Conservation (phyloP, 2,888 invertebrate species). For the Latheticus oryzae region DNA sequence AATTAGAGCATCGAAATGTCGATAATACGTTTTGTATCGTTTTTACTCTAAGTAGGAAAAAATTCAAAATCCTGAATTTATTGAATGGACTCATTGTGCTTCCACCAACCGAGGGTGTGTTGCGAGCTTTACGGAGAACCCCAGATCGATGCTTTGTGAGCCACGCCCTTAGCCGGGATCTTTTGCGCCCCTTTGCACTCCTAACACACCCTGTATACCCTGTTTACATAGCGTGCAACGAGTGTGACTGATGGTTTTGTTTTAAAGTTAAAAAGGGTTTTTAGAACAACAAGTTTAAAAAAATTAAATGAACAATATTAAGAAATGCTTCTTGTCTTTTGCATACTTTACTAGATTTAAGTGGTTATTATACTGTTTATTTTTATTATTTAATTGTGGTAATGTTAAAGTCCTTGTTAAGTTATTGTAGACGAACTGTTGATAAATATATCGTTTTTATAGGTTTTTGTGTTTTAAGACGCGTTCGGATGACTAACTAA, state of each 20-base stretch:
- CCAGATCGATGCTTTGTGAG: constrained; percentile 55
- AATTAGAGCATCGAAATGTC: too few species aligned
- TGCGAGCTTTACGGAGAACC: constrained; percentile 32
- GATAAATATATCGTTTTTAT: constrained; percentile 10
- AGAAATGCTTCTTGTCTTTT: not conserved
- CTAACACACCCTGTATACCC: constrained; percentile 38
- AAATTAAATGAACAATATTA: constrained; percentile 1
- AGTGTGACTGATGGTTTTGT: constrained; percentile 34
- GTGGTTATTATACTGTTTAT: constrained; percentile 22
- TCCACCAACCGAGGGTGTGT: constrained; percentile 41
- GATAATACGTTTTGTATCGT: too few species aligned
- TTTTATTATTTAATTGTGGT: constrained; percentile 23
- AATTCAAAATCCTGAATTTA: constrained; percentile 17
- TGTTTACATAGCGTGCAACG: constrained; percentile 36
- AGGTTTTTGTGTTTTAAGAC: constrained; percentile 2
- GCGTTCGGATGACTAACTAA: not conserved
- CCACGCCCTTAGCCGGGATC: constrained; percentile 58
- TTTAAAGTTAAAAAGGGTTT: constrained; percentile 12
- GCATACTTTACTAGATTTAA: too few species aligned
- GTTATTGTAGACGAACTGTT: too few species aligned
- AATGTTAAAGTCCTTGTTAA: constrained; percentile 6
- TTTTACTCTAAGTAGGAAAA: constrained; percentile 3
- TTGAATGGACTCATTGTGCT: constrained; percentile 11
- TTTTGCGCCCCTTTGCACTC: constrained; percentile 42
- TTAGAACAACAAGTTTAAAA: not conserved